Conservation (phyloP, 2,888 invertebrate species). For the Diloba caeruleocephala region DNA sequence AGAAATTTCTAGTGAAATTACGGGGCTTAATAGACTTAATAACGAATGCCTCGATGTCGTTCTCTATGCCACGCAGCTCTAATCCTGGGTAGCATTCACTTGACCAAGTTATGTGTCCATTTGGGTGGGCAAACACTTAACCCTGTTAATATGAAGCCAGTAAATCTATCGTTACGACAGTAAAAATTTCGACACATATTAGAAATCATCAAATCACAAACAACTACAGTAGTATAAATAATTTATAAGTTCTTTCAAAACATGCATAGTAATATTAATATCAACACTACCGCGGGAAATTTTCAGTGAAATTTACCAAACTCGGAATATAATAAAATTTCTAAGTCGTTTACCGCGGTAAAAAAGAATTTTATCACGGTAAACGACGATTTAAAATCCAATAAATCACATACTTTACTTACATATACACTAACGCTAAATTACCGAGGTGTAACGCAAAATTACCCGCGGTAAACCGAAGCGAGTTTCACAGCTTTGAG, state of each 20-base stretch:
- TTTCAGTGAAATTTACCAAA: background rate
- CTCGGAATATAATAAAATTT: background rate
- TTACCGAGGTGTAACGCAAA: background rate
- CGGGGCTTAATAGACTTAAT: no score
- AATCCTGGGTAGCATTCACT: no score
- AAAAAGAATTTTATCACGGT: background rate
- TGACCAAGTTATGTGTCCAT: no score
- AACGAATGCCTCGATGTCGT: no score
- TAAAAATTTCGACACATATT: constrained; percentile 23
- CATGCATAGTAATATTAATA: constrained; percentile 40
- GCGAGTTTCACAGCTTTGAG: constrained; percentile 31
- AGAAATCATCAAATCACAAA: constrained; percentile 43
- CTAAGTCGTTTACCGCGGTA: constrained; percentile 8
- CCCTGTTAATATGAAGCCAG: background rate
- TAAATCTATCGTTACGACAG: constrained; percentile 13
- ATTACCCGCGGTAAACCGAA: constrained; percentile 35
- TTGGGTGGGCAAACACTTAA: constrained; percentile 6
- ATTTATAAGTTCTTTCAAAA: constrained; percentile 37
- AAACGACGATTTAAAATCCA: background rate
- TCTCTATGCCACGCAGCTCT: no score
- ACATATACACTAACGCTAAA: no score
- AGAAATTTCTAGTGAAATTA: no score
- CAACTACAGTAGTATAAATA: constrained; percentile 46
- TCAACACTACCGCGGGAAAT: constrained; percentile 36
- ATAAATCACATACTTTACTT: no score